Evolutionary conservation across 2,888 invertebrate species (phyloP), one percentile per base, ranked within the genome.

Genomic region (Mimas tiliae): DNA sequence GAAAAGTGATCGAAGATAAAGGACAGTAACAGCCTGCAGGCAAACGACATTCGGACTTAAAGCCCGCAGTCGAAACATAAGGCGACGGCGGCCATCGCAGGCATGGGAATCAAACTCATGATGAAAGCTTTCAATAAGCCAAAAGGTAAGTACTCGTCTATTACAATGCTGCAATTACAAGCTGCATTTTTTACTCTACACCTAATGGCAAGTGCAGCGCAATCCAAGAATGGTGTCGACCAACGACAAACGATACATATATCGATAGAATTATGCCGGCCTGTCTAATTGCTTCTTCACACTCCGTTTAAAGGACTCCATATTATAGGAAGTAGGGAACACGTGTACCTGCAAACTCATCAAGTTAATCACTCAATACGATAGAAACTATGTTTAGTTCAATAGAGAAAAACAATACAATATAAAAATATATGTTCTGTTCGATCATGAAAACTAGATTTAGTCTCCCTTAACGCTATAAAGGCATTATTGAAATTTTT

Each of bases 51-150:
- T 77, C 75, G 79, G 81, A 83, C 77, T 81, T 74, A 76, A 72
- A 86, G 84, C 83, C 86, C 83, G 84, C 80, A 79, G 84, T 85
- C 84, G 85, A 84, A 76, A 76, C 76, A 80, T 83, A 80, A 73
- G 88, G 90, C 86, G 88, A 84, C 88, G 87, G 89, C 86, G 89
- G 89, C 88, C 85, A 88, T 90, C 80, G 94, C 94, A 94, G 96
- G 96, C 94, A 97, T 97, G 97, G 97, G 97, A 96, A 96, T 97
- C 95, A 96, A 96, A 95, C 95, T 95, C 93, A 95, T 95, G 94
- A 96, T 97, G 96, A 97, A 97, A 95, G 96, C 96, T 94, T 96
- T 96, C 94, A 96, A 95, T 95, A 96, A 96, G 95, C 95, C 96
- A 91, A 96, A 96, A 96, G 96, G 96, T 96, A 94, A 94, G 94